Evolutionary conservation across 2,888 invertebrate genomes (phyloP).

Genomic region (Aethes cnicana): DNA sequence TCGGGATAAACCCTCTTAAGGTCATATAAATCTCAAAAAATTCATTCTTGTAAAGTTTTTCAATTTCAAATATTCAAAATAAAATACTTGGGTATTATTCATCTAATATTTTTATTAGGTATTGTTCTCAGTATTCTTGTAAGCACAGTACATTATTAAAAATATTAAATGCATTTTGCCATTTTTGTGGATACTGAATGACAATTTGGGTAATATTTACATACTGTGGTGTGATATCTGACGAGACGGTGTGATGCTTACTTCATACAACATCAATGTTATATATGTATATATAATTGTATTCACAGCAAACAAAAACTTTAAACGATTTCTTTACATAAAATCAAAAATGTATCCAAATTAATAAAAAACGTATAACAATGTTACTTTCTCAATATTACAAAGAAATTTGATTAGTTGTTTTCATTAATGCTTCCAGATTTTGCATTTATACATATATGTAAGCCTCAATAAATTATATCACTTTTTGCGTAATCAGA

Average conservation of each 20-base stretch:
- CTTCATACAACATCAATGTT: conserved; percentile 53
- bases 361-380: conserved; percentile 41
- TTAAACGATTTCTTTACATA: conserved; percentile 40
- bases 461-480: conserved; percentile 70
- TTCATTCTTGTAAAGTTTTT: too few species aligned
- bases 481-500: conserved; percentile 53
- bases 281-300: conserved; percentile 43
- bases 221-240: conserved; percentile 52
- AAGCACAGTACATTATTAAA: conserved; percentile 73
- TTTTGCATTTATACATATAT: conserved; percentile 44
- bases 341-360: conserved; percentile 60
- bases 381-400: conserved; percentile 27
- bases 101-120: conserved; percentile 82
- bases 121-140: conserved; percentile 53
- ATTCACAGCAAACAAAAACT: conserved; percentile 59
- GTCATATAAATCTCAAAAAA: too few species aligned
- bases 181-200: conserved; percentile 64
- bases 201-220: conserved; percentile 66
- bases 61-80: neutral
- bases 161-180: conserved; percentile 75
- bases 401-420: conserved; percentile 23
- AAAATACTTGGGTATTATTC: conserved; percentile 38
- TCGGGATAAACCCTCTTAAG: too few species aligned
- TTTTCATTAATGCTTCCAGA: conserved; percentile 21
- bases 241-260: conserved; percentile 48